Base-by-base conservation (phyloP, 2,113 vertebrate species). In the Amazona vittata region DNA sequence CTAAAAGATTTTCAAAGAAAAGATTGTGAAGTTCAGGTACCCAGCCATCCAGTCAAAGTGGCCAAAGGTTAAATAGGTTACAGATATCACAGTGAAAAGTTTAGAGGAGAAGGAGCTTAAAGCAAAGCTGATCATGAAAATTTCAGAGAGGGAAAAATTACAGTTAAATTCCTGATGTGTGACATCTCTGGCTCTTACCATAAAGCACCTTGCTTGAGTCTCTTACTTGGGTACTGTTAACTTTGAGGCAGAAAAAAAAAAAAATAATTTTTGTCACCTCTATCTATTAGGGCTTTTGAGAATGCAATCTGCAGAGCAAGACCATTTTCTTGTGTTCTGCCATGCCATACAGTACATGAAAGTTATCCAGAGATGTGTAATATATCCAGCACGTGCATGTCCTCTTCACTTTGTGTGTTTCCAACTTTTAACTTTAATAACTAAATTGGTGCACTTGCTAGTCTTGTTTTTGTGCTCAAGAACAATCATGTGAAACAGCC, bases 141-240 rank as follows among this genome's bases (percentile, higher is more conserved):
- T 57, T 93, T 93, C 73, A 49, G 33, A 79, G 89, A 77, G 10
- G 11, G 37, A 20, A 65, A 95, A 68, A 84, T 39, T 67, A 6
- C 12, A 31, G 29, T 86, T 90, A 78, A 71, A 86, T 91, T 94
- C 69, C 59, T 65, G 41, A 64, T 57, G 46, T 92, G 67, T 86
- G 83, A 83, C 76, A 71, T 89, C 47, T 86, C 44, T 94, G 83
- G 65, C 69, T 92, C 62, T 78, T 86, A 47, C 25, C 24, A 28
- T 10, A 63, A 12, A 93, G 29, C 76, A 86, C 91, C 90, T 95
- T 93, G 80, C 65, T 94, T 81, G 86, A 83, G 39, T 86, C 22
- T 92, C 44, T 91, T 95, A 93, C 80, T 89, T 94, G 0, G 0
- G 15, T 71, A 35, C 26, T 62, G 65, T 90, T 90, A 95, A 93